Base-by-base conservation (phyloP, 2,888 invertebrate genomes). In the Agonopterix arenella region DNA sequence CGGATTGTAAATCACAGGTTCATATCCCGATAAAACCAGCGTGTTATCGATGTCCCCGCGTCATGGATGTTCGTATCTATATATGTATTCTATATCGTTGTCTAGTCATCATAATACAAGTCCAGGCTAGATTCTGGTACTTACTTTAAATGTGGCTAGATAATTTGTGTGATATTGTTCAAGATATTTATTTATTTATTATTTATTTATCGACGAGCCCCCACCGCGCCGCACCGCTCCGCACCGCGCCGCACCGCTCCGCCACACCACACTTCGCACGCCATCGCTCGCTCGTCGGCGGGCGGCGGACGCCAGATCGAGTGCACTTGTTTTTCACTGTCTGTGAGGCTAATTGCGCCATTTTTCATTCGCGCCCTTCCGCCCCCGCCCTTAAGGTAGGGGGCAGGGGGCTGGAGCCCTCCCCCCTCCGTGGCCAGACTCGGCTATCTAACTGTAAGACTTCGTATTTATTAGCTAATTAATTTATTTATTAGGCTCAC, bases 291-390 rank as follows among this genome's bases (percentile, higher is more conserved):
- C 63, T 10, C 13, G 18, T 28, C 11, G 13, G 11, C 36, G 48
- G 8, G 16, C 36, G 46, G 43, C 72, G 68, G 73, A 64, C 63
- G 65, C 67, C 71, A 84, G 84, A 85, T 84, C 75, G 82, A 84
- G 83, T 83, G 83, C 83, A 82, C 84, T 85, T 84, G 85, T 89
- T 85, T 85, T 84, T 89, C 88, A 86, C 86, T 86, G 88, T 88
- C 88, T 81, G 79, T 69, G 78, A 70, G 76, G 80, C 86, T 88
- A 89, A 88, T 86, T 85, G 84, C 81, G 76, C 84, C 77, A 86
- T 88, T 88, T 85, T 82, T 89, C 88, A 86, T 81, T 75, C 75
- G 72, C 73, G 68, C 75, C 76, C 76, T 64, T 66, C 70, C 68
- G 55, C 59, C 54, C 53, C 52, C 51, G 53, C 48, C 49, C 53